Percentiles rank a stretch among this genome's conserved stretches.
These are phyloP conservation scores for Drosophila lowei DNA, from an alignment of 1,140 invertebrate genomes.

Conservation along the genomic window DNA sequence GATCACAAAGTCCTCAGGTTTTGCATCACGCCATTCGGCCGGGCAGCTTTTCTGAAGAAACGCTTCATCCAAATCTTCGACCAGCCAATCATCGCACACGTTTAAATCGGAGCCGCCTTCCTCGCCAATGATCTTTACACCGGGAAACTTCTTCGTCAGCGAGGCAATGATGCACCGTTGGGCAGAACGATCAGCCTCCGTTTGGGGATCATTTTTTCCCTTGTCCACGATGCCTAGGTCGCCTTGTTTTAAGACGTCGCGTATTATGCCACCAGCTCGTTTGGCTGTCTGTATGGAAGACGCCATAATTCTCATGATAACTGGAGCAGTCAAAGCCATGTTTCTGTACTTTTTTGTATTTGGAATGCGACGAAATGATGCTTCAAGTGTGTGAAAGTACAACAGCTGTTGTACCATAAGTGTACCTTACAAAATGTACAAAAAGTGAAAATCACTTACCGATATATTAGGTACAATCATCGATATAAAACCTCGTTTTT, in stretches of 20 bases:
- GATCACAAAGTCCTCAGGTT: constrained; percentile 91
- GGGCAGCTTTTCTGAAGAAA: constrained; percentile 89
- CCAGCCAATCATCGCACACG: constrained; percentile 89
- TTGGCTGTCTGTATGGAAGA: constrained; percentile 87
- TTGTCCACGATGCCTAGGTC: constrained; percentile 95
- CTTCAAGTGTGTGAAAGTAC: no score
- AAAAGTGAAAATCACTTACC: no score
- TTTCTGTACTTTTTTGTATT: not conserved
- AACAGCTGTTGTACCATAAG: not conserved
- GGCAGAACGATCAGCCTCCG: constrained; percentile 97
- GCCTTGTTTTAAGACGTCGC: constrained; percentile 94
- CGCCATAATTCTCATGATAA: constrained; percentile 80
- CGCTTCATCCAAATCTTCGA: constrained; percentile 88
- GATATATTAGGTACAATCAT: no score
- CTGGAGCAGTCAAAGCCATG: constrained; percentile 25
- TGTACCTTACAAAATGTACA: no score
- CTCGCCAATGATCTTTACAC: constrained; percentile 95
- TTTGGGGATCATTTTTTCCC: constrained; percentile 96
- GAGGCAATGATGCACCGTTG: constrained; percentile 96
- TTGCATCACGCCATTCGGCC: constrained; percentile 86
- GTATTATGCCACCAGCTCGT: constrained; percentile 93
- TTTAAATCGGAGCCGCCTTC: constrained; percentile 88
- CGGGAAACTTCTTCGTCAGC: constrained; percentile 92
- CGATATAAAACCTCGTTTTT: no score
- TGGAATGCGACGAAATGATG: constrained; percentile 26